These are phyloP conservation scores for Oriolus oriolus DNA, from an alignment of 2,113 vertebrate species.

Conservation along the genomic window DNA sequence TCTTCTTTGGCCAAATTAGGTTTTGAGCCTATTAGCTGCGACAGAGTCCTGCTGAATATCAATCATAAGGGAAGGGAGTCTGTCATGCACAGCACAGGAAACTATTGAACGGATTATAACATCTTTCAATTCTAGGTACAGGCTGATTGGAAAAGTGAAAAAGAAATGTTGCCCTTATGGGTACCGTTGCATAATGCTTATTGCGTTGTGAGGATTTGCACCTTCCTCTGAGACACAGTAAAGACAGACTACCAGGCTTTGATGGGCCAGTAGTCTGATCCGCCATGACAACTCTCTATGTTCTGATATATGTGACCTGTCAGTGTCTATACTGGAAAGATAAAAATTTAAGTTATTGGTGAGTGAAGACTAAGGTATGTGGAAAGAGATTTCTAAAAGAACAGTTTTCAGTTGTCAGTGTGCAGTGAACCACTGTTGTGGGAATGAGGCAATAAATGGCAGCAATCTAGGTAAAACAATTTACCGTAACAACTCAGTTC, in stretches of 20 bases:
- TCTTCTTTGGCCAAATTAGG: neutral
- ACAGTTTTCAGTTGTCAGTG: neutral
- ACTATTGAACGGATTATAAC: neutral
- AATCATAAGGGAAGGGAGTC: neutral
- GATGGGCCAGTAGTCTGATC: neutral
- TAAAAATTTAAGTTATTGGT: neutral
- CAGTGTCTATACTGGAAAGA: neutral
- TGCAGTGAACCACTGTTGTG: neutral
- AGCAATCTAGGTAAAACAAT: neutral
- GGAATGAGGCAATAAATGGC: neutral
- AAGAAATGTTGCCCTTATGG: neutral
- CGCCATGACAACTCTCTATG: conserved; percentile 7
- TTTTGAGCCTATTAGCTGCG: neutral
- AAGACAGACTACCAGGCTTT: neutral
- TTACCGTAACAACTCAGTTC: neutral
- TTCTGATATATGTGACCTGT: conserved; percentile 18
- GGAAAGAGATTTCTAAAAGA: conserved; percentile 25
- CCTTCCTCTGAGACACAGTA: neutral
- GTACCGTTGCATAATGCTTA: neutral
- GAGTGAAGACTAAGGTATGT: neutral
- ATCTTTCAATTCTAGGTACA: neutral
- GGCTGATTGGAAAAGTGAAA: neutral
- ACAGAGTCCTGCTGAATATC: neutral
- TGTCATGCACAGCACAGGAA: neutral
- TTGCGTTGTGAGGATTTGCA: neutral